phyloP scores from a whole-genome alignment of 2,888 invertebrate genomes.

The Hydriomena furcata region DNA sequence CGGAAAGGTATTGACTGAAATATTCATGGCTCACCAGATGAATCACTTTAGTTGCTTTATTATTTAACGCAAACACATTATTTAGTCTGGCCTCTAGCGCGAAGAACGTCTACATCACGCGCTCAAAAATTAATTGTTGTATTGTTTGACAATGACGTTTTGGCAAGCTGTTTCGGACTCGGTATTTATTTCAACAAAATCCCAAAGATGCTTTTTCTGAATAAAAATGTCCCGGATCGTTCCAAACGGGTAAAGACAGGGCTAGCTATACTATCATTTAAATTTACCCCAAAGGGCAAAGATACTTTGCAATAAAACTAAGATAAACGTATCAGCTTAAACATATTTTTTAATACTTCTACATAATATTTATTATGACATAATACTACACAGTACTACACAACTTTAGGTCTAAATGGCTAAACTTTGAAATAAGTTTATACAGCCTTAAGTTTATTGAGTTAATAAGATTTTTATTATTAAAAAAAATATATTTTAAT shows the following conservation, averaged over 20 bases:
- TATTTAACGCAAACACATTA: background rate
- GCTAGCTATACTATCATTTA: background rate
- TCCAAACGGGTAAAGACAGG: slow-evolving; percentile 16
- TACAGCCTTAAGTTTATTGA: too few species aligned
- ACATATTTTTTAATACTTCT: too few species aligned
- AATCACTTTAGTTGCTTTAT: slow-evolving; percentile 9
- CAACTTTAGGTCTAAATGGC: background rate
- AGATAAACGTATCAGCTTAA: slow-evolving; percentile 13
- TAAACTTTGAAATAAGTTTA: too few species aligned
- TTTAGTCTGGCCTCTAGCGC: background rate
- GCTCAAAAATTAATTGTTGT: too few species aligned
- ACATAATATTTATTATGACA: background rate
- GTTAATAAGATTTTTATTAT: too few species aligned
- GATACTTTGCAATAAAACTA: slow-evolving; percentile 25
- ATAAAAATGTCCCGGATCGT: too few species aligned
- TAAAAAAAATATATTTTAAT: too few species aligned
- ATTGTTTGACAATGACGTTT: too few species aligned
- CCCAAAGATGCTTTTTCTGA: background rate
- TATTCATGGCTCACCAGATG: slow-evolving; percentile 14
- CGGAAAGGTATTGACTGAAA: slow-evolving; percentile 17
- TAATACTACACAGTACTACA: slow-evolving; percentile 6
- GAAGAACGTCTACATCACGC: background rate
- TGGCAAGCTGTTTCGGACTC: too few species aligned
- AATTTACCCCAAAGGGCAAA: too few species aligned
- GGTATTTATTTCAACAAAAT: slow-evolving; percentile 10